A percentile compares a stretch with the other conserved stretches of the same genome.
phyloP scores from a whole-genome alignment of 2,888 invertebrate genomes.

The Chrysolina oricalcia region DNA sequence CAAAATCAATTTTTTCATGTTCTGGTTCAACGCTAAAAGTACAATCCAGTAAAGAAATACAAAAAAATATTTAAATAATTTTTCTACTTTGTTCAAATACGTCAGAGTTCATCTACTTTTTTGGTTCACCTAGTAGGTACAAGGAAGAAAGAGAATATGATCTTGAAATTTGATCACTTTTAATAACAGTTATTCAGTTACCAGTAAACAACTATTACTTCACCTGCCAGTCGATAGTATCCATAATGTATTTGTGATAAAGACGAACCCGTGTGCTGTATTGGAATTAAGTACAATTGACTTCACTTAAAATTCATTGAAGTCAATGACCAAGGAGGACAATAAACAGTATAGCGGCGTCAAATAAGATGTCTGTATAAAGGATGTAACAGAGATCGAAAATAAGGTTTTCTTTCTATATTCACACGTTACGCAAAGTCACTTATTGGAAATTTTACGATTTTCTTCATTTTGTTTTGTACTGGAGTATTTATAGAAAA shows the following conservation, averaged over 20 bases:
- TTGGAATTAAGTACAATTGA: constrained; percentile 21
- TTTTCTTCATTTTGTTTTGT: no score
- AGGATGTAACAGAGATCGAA: no score
- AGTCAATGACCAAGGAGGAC: constrained; percentile 16
- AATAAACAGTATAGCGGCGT: not conserved
- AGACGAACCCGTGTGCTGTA: not conserved
- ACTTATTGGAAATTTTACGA: no score
- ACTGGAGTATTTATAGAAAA: no score
- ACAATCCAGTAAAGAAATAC: no score
- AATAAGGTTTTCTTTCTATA: no score
- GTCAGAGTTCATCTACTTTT: not conserved
- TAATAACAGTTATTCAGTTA: constrained; percentile 1
- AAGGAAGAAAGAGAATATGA: not conserved
- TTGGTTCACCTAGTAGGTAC: not conserved
- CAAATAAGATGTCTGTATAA: not conserved
- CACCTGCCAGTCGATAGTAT: not conserved
- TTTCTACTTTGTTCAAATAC: no score
- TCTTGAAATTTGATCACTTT: not conserved
- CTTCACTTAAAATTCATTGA: constrained; percentile 19
- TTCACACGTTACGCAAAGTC: no score
- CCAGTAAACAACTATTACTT: not conserved
- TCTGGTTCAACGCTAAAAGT: no score
- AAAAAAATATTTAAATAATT: no score
- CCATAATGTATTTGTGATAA: not conserved
- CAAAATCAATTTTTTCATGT: no score